Evolutionary conservation across 2,797 vertebrate genomes (phyloP).

Genomic region (Jordanella pulchra): DNA sequence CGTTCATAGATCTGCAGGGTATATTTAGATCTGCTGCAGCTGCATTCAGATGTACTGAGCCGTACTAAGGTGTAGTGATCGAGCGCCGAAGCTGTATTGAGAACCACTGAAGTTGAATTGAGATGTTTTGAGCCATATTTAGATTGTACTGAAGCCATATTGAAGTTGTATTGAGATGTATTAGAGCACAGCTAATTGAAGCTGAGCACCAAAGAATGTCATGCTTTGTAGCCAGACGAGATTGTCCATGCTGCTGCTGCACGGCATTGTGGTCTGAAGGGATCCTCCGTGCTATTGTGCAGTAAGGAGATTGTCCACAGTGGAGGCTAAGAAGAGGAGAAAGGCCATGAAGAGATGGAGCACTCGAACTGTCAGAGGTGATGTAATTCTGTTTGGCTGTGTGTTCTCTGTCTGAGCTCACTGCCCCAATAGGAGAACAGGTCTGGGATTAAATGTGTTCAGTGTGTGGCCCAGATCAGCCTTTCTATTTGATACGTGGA

Average conservation of each 20-base stretch:
- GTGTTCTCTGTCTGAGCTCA: slow-evolving; percentile 64
- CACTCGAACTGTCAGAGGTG: slow-evolving; percentile 71
- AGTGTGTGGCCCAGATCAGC: slow-evolving; percentile 70
- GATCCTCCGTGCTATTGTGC: slow-evolving; percentile 72
- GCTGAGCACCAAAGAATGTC: slow-evolving; percentile 77
- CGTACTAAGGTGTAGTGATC: slow-evolving; percentile 63
- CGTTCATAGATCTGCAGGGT: slow-evolving; percentile 40
- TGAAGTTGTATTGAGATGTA: slow-evolving; percentile 75
- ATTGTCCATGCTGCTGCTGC: slow-evolving; percentile 69
- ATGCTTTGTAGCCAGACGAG: slow-evolving; percentile 68
- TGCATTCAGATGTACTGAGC: slow-evolving; percentile 73
- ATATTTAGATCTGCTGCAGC: slow-evolving; percentile 64
- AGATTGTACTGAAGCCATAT: slow-evolving; percentile 63
- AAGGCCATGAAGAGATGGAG: slow-evolving; percentile 65
- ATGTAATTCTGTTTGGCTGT: slow-evolving; percentile 67
- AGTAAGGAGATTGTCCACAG: slow-evolving; percentile 73
- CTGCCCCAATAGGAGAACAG: slow-evolving; percentile 42
- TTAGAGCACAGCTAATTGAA: slow-evolving; percentile 81
- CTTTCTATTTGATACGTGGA: slow-evolving; percentile 64
- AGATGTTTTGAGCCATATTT: slow-evolving; percentile 78
- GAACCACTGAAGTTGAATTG: slow-evolving; percentile 74
- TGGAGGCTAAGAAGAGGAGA: slow-evolving; percentile 67
- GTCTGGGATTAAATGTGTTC: slow-evolving; percentile 66
- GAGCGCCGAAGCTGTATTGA: slow-evolving; percentile 64
- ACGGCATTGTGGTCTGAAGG: slow-evolving; percentile 63